A percentile compares a stretch with the other conserved stretches of the same genome.
Conservation (phyloP, 2,113 vertebrate genomes). For the Poeciliopsis turrubarensis region DNA sequence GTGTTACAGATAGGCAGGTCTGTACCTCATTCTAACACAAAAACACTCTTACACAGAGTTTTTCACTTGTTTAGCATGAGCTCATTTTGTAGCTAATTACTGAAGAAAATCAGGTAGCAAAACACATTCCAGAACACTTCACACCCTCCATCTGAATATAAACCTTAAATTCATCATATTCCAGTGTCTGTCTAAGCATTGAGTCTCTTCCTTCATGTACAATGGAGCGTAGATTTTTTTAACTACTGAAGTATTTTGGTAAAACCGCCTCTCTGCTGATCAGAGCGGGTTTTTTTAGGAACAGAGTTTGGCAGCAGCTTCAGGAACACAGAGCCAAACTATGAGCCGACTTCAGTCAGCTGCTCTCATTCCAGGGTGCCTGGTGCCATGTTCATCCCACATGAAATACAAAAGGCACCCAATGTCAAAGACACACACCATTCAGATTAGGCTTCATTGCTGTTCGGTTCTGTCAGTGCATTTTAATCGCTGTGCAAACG, state of each 20-base stretch:
- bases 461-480: constrained; percentile 45
- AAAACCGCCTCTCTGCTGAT: constrained; percentile 33
- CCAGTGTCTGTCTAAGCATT: constrained; percentile 14
- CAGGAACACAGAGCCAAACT: constrained; percentile 43
- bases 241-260: constrained; percentile 37
- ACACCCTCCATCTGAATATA: not conserved
- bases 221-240: constrained; percentile 39
- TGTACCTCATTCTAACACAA: constrained; percentile 1
- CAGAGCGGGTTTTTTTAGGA: constrained; percentile 31
- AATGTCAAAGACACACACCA: constrained; percentile 17
- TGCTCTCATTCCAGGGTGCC: constrained; percentile 31
- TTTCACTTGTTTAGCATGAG: not conserved
- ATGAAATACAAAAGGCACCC: constrained; percentile 35
- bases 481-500: constrained; percentile 62
- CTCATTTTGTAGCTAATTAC: too few relatives aligned
- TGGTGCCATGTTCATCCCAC: constrained; percentile 49
- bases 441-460: constrained; percentile 46
- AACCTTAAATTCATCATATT: not conserved
- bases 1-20: constrained; percentile 32
- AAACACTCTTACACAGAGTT: constrained; percentile 1
- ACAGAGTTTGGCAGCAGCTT: constrained; percentile 34
- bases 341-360: constrained; percentile 54
- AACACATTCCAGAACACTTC: constrained; percentile 13
- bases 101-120: not conserved
- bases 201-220: constrained; percentile 26